Evolutionary conservation across 1,140 invertebrate species (phyloP), one percentile per base, ranked within the genome.

Genomic region (Macrobrachium rosenbergii): DNA sequence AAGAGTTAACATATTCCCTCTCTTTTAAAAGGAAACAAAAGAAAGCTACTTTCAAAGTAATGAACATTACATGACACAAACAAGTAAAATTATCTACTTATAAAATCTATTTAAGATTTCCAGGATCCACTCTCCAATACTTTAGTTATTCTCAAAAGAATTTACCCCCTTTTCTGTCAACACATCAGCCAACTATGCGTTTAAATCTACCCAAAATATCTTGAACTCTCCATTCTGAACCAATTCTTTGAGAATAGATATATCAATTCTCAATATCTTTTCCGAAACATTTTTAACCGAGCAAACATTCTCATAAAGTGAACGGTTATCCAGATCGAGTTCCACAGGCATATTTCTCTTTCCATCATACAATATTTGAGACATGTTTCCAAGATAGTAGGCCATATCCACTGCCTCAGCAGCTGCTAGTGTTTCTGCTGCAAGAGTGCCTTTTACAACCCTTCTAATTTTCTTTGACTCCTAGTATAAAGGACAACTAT

Each of bases 191-290:
- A 58, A 28, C 60, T 62, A 16, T 59, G 75, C n/a, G 17, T 64
- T n/a, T 45, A n/a, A 60, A 17, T 37, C 12, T 21, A 63, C 17
- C 19, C 59, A 10, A 86, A 58, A 60, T 16, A 86, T 37, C 16
- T 28, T 52, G 2, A 83, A 86, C n/a, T 81, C n/a, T 60, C 58
- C 83, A 83, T 37, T 28, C 59, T 37, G 12, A 83, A 58, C 21
- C 17, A 73, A 3, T 19, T 83, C 69, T 69, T 72, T 58, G 43
- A 73, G 82, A 83, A 83, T 60, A 72, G 72, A 6, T 75, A 75
- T 75, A 28, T 28, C 72, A 6, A 45, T 75, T 23, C 72, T 75
- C 17, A 75, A 75, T 23, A 2, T 75, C 72, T 75, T 75, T 17
- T 23, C 72, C 3, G 72, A 75, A 75, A 75, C 72, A 75, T 21